Conservation (phyloP, 2,888 invertebrate genomes). For the Toxonevra muliebris region DNA sequence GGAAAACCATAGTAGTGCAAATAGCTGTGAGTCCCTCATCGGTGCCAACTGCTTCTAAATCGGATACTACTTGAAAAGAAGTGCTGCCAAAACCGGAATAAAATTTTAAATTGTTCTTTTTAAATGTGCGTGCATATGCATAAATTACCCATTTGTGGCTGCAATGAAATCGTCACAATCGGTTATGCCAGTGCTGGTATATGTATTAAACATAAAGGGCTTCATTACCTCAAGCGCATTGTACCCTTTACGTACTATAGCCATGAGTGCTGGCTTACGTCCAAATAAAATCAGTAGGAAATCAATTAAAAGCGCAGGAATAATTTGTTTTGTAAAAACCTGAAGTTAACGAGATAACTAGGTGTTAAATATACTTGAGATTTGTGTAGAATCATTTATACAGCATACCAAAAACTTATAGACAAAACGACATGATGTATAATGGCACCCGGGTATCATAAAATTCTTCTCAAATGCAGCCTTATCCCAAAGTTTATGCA, state of each 20-base stretch:
- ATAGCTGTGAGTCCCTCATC: not conserved
- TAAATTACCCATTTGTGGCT: slow-evolving; percentile 40
- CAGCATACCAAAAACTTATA: slow-evolving; percentile 36
- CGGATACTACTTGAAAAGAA: slow-evolving; percentile 1
- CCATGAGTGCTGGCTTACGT: slow-evolving; percentile 47
- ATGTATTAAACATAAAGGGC: slow-evolving; percentile 53
- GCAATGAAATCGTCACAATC: slow-evolving; percentile 33
- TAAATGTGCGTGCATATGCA: too few species aligned
- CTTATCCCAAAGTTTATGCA: slow-evolving; percentile 28
- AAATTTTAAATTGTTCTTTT: too few species aligned
- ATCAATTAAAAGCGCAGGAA: slow-evolving; percentile 52
- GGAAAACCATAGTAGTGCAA: not conserved
- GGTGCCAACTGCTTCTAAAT: not conserved
- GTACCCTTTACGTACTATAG: slow-evolving; percentile 49
- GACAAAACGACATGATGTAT: slow-evolving; percentile 28
- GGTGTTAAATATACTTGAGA: not conserved
- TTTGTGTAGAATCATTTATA: not conserved
- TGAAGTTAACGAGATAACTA: not conserved
- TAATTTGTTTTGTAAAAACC: slow-evolving; percentile 48
- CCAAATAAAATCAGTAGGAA: slow-evolving; percentile 43
- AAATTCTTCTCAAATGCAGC: slow-evolving; percentile 37
- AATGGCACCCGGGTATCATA: slow-evolving; percentile 27
- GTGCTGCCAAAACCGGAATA: slow-evolving; percentile 28
- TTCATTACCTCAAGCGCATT: slow-evolving; percentile 49
- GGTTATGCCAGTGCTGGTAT: slow-evolving; percentile 48